phyloP scores from a whole-genome alignment of 2,113 vertebrate genomes.

The Coreoperca whiteheadi region DNA sequence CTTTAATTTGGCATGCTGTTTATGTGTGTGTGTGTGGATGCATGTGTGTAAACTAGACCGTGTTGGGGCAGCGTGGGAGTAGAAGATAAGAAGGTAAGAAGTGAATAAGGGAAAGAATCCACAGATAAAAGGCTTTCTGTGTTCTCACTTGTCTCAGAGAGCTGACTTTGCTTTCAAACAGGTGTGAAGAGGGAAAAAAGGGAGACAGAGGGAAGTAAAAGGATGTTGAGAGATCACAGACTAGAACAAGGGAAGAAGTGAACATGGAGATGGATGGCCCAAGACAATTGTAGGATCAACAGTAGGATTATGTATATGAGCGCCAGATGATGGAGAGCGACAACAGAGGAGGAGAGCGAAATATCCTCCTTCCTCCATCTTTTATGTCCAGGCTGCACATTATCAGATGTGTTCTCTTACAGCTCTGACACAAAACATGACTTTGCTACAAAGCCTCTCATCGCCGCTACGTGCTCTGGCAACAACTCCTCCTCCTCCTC shows the following conservation, averaged over 20 bases:
- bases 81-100: slow-evolving; percentile 31
- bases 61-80: slow-evolving; percentile 13
- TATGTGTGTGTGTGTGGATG: slow-evolving; percentile 5
- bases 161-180: slow-evolving; percentile 71
- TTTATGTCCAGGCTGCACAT: slow-evolving; percentile 78
- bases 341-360: slow-evolving; percentile 12
- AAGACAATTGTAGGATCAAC: slow-evolving; percentile 43
- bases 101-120: slow-evolving; percentile 41
- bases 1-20: slow-evolving; percentile 37
- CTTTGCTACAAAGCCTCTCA: slow-evolving; percentile 67
- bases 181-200: slow-evolving; percentile 58
- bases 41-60: slow-evolving; percentile 21
- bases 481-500: slow-evolving; percentile 25
- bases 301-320: slow-evolving; percentile 49
- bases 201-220: slow-evolving; percentile 12
- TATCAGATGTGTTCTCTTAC: slow-evolving; percentile 75
- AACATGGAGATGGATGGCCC: slow-evolving; percentile 14
- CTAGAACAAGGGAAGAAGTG: slow-evolving; percentile 4
- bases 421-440: slow-evolving; percentile 76
- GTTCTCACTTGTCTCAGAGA: slow-evolving; percentile 80
- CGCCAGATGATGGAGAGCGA: slow-evolving; percentile 34
- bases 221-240: slow-evolving; percentile 22
- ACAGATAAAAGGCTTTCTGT: slow-evolving; percentile 84
- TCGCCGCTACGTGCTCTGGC: slow-evolving; percentile 36
- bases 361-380: slow-evolving; percentile 67